Percentiles rank a stretch among this genome's conserved stretches.
These are phyloP conservation scores for Siderastrea radians DNA, from an alignment of 92 coral and sea anemone genomes.

Conservation along the genomic window DNA sequence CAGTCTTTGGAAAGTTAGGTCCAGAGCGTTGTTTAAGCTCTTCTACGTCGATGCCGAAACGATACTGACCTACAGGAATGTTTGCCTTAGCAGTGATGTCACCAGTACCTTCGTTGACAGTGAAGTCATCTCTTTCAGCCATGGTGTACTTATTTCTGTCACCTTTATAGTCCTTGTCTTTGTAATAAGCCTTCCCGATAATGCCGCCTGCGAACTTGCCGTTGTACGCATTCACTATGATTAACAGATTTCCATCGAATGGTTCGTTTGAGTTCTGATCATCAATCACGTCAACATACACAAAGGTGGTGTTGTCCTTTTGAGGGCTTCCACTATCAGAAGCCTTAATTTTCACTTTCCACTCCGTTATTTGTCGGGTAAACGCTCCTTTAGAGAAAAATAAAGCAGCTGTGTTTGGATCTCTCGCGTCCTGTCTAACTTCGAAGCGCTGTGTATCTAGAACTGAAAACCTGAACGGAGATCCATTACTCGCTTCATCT, in stretches of 20 bases:
- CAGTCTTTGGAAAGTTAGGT: constrained; percentile 68
- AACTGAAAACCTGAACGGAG: constrained; percentile 80
- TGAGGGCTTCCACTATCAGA: constrained; percentile 83
- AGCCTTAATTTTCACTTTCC: constrained; percentile 77
- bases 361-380: constrained; percentile 71
- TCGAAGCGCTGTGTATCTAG: constrained; percentile 46
- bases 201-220: constrained; percentile 87
- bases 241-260: constrained; percentile 72
- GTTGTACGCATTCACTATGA: constrained; percentile 86
- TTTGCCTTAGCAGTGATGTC: constrained; percentile 70
- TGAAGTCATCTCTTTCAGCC: constrained; percentile 63
- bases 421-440: constrained; percentile 47
- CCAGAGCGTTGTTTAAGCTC: constrained; percentile 60
- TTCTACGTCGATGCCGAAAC: constrained; percentile 56
- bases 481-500: constrained; percentile 83
- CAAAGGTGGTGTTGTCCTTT: constrained; percentile 67
- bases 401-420: constrained; percentile 61
- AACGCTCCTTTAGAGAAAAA: constrained; percentile 75
- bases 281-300: constrained; percentile 77
- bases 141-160: constrained; percentile 79
- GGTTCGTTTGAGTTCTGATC: constrained; percentile 84
- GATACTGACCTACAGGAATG: constrained; percentile 72
- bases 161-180: constrained; percentile 84
- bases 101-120: constrained; percentile 71
- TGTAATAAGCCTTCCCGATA: constrained; percentile 89